Evolutionary conservation across 1,140 invertebrate genomes (phyloP).

Genomic region (Trichonephila clavipes): DNA sequence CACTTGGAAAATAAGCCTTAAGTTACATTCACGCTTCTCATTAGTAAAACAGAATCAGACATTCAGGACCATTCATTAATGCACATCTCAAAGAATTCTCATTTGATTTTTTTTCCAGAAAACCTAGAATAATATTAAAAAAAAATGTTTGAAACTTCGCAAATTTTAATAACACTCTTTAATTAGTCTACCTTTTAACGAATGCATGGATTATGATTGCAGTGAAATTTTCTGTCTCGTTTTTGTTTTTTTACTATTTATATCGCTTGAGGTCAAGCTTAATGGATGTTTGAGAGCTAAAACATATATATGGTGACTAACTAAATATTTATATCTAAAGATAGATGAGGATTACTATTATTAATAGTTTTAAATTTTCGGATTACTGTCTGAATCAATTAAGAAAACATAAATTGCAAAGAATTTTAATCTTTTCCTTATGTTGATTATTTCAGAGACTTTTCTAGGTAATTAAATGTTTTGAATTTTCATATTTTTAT

Average conservation of each 20-base stretch:
- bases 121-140: not conserved
- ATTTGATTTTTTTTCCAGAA: too few relatives aligned
- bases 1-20: constrained; percentile 26
- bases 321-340: not conserved
- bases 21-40: constrained; percentile 1
- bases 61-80: constrained; percentile 22
- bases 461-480: not conserved
- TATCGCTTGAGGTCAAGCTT: not conserved
- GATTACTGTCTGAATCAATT: not conserved
- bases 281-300: not conserved
- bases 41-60: constrained; percentile 32
- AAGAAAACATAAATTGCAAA: not conserved
- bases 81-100: not conserved
- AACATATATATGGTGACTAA: not conserved
- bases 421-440: not conserved
- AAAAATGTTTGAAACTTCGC: constrained; percentile 16
- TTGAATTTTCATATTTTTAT: not conserved
- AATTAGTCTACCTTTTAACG: constrained; percentile 17
- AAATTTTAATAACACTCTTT: constrained; percentile 32
- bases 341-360: not conserved
- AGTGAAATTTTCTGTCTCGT: not conserved
- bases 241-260: not conserved
- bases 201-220: not conserved
- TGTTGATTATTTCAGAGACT: not conserved
- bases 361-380: not conserved